Evolutionary conservation across 2,888 invertebrate species (phyloP), one percentile per base, ranked within the genome.

Genomic region (Drosophila maculinotata): DNA sequence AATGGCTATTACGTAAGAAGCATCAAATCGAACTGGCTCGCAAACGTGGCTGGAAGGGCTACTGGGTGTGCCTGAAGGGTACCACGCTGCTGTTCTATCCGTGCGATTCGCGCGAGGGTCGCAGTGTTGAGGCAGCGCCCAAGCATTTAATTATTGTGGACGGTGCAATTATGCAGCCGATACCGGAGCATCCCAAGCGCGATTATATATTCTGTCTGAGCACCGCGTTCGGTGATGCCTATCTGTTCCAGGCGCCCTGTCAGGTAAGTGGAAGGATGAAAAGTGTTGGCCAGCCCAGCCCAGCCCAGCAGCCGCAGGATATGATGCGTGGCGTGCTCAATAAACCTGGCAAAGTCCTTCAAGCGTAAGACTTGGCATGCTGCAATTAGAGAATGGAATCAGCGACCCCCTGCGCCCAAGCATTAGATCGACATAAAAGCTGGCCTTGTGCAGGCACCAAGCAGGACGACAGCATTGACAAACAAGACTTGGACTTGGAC

Each of bases 161-260:
- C 92, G 97, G 97, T 60, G 97, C 97, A 86, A 98, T 99, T 92
- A 98, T 98, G 96, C 99, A 99, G 92, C 97, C 98, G 45, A 98
- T 99, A 90, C 99, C 99, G n/a, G 99, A 99, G 92, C 98, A 99
- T 92, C 99, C 99, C 14, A 98, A 98, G 92, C 94, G 98, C 83
- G 98, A 99, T 92, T 96, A 98, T 92, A 98, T 99, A 92, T 99
- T 99, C 93, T 98, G 99, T 91, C 94, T 99, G 88, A 98, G 98
- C 93, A 99, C 98, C 31, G 98, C 98, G 49, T 98, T 98, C 92
- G 99, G 99, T 74, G 98, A 99, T 92, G 98, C 98, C 69, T 99
- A 98, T 92, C 94, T 99, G 71, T 98, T 99, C 92, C 98, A 99
- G 94, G 99, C 95, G 57, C 95, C 95, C 45, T 95, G 95, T 91